These are phyloP conservation scores for Pelusios castaneus DNA, from an alignment of 2,113 vertebrate species.

Conservation along the genomic window DNA sequence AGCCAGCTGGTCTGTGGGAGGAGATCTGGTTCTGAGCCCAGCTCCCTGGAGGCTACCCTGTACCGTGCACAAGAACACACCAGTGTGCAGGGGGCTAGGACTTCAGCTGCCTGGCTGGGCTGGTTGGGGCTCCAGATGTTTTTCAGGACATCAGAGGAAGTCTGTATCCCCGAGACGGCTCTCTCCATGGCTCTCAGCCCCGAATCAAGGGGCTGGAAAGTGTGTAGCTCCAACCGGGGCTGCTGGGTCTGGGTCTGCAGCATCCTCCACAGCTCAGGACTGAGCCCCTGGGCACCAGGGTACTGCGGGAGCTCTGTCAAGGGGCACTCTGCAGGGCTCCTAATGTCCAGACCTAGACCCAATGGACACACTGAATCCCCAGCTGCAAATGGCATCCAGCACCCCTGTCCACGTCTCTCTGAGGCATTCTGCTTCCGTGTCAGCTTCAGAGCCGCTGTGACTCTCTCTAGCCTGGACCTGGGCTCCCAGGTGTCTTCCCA, in stretches of 20 bases:
- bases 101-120: neutral
- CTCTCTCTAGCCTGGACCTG: neutral
- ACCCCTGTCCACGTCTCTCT: neutral
- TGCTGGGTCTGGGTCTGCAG: neutral
- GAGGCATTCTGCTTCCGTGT: neutral
- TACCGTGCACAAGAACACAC: neutral
- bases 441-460: neutral
- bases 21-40: neutral
- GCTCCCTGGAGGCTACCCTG: neutral
- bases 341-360: neutral
- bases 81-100: neutral
- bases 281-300: neutral
- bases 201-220: neutral
- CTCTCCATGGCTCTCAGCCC: neutral
- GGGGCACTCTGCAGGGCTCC: neutral
- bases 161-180: neutral
- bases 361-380: neutral
- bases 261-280: neutral
- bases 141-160: slow-evolving; percentile 69
- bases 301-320: neutral
- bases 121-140: slow-evolving; percentile 58
- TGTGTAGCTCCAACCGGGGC: rapidly evolving
- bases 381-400: neutral
- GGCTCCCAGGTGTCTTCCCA: neutral
- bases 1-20: neutral